A percentile compares a stretch with the other conserved stretches of the same genome.
These are phyloP conservation scores for Podarcis muralis DNA, from an alignment of 2,113 vertebrate genomes.

Conservation along the genomic window DNA sequence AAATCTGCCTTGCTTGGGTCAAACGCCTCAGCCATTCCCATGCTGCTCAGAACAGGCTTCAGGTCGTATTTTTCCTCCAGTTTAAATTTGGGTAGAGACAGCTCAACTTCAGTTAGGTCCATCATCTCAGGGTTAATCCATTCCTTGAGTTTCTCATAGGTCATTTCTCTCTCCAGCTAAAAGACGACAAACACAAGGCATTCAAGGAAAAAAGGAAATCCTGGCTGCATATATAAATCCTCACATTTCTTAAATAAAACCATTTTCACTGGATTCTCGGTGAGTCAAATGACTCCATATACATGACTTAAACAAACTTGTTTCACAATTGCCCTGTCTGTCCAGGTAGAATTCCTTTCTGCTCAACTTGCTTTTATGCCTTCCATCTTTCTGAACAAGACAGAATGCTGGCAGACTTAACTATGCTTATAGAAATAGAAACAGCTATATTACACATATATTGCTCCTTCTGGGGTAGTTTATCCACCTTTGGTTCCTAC, in stretches of 20 bases:
- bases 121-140: conserved; percentile 82
- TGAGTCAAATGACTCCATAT: too few relatives aligned
- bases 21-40: conserved; percentile 88
- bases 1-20: conserved; percentile 60
- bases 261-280: not conserved
- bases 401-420: too few relatives aligned
- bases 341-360: too few relatives aligned
- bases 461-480: too few relatives aligned
- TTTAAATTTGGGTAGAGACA: conserved; percentile 85
- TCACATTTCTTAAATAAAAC: not conserved
- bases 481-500: too few relatives aligned
- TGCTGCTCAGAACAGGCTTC: conserved; percentile 66
- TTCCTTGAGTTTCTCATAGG: conserved; percentile 77
- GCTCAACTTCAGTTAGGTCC: conserved; percentile 65
- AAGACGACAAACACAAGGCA: not conserved
- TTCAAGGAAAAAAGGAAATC: not conserved
- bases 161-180: conserved; percentile 83
- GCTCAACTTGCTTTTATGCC: too few relatives aligned
- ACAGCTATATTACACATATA: too few relatives aligned
- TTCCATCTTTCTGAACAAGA: too few relatives aligned
- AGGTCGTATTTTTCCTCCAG: conserved; percentile 82
- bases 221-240: not conserved
- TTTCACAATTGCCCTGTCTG: too few relatives aligned
- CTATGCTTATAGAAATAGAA: too few relatives aligned
- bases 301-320: too few relatives aligned